Base-by-base conservation (phyloP, 2,888 invertebrate species). In the Tetragonula carbonaria region DNA sequence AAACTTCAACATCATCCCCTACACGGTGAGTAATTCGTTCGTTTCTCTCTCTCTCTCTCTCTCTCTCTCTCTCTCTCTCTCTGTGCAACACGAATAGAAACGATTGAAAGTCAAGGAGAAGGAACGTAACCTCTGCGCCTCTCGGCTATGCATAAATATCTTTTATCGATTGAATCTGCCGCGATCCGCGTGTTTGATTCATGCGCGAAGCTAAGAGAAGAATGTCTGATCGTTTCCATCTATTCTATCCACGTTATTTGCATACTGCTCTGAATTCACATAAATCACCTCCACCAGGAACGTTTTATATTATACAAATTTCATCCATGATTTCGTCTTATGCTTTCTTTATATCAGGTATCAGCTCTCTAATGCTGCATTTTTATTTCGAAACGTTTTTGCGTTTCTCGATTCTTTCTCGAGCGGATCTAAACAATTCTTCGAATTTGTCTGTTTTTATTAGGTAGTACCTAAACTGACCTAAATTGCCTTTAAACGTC, bases 1-100 rank as follows among this genome's bases (percentile, higher is more conserved):
- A 94, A 96, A 96, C 63, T 96, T 97, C 92, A 97, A 97, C 95
- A 98, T 98, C 91, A 96, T 96, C 95, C 96, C 96, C 90, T 97
- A 97, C 93, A 97, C 96, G 95, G 98, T 97, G 94, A 96, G 96
- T 95, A 65, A 65, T 21, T 55, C 45, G 45, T 16, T 28, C 23
- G 23, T 68, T 73, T 14, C 33, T 33, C 33, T 28, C 28, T 28
- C 28, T 28, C 28, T 28, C 28, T 33, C 33, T 28, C 28, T 28
- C 28, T 28, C n/a, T n/a, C n/a, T n/a, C 28, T 28, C 28, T 33
- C 33, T 14, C 23, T 33, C 33, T 14, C 33, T 33, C 33, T 51
- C 51, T 53, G 11, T 53, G 59, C 63, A n/a, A 33, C 21, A 45
- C 16, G 65, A 73, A 72, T 71, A 33, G 28, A 55, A 55, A 67